phyloP scores from a whole-genome alignment of 2,113 vertebrate species.

The Phalacrocorax carbo region DNA sequence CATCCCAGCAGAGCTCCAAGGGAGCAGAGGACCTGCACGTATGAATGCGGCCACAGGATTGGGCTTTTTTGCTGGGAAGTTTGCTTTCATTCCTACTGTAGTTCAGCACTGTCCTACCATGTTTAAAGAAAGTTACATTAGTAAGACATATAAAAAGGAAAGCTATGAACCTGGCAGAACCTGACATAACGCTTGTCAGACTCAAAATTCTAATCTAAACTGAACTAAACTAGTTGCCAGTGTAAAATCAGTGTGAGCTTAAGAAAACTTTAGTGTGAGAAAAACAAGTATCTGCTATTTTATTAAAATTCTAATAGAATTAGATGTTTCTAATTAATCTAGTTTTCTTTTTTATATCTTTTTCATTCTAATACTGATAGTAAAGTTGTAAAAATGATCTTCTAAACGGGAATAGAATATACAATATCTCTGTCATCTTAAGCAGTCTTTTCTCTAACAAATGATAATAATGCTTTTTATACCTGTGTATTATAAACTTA shows the following conservation, averaged over 20 bases:
- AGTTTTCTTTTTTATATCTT: neutral
- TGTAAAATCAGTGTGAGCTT: neutral
- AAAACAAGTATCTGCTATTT: neutral
- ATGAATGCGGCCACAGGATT: fast-evolving
- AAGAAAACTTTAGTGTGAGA: neutral
- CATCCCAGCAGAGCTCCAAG: neutral
- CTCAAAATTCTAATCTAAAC: neutral
- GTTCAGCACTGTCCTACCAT: neutral
- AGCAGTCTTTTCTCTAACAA: neutral
- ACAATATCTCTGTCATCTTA: neutral
- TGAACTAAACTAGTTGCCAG: neutral
- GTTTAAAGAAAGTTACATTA: neutral
- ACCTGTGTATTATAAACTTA: neutral
- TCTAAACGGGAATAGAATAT: neutral
- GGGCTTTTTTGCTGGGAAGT: neutral
- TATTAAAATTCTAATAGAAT: neutral
- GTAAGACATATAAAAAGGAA: neutral
- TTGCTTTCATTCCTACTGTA: neutral
- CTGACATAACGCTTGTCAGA: neutral
- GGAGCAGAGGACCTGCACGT: neutral
- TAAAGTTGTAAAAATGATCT: neutral
- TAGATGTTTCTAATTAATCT: neutral
- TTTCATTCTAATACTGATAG: neutral
- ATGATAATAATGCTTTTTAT: neutral
- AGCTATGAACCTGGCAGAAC: neutral